Base-by-base conservation (phyloP, 1,140 invertebrate genomes). In the Cotesia typhae region DNA sequence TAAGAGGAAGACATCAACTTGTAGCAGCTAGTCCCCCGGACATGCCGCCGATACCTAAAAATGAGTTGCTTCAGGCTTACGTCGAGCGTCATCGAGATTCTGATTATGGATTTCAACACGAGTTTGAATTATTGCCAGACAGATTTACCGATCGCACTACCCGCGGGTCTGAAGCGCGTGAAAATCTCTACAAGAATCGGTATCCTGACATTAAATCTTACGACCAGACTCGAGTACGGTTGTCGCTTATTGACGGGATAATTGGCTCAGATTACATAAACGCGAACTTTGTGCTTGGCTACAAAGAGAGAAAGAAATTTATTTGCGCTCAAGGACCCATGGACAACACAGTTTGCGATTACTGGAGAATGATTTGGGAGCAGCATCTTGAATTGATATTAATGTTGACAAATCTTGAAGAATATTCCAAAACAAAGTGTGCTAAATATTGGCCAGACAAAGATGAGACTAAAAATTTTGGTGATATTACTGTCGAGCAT, bases 361-460 rank as follows among this genome's bases (percentile, higher is more conserved):
- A 98, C 85, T 99, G 97, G 97, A 89, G 95, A 68, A 97, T 99
- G 96, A 94, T 98, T 72, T 98, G 96, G 95, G 96, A 99, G 85
- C 95, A 98, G 77, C 94, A 95, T 77, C 88, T 96, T 59, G 92
- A 96, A 82, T 89, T 97, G 67, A 95, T 99, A 75, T 91, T 98
- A 9, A 98, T 98, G 96, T 85, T 98, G 37, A 97, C 95, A 5
- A 96, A 97, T 84, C 89, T 97, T 12, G 95, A 97, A 83, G 96
- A 98, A 87, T 95, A 96, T 80, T 96, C 95, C 74, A 95, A 96
- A 85, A 94, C 94, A 0, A 97, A 97, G 84, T 97, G 95, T 87
- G 93, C 94, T 9, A 96, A 96, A 83, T 97, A 97, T 86, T 97
- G 95, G 95, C 94, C 94, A 0, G 94, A 95, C 78, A 94, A 94